Evolutionary conservation across 1,140 invertebrate species (phyloP).

Genomic region (Papilio helenus): DNA sequence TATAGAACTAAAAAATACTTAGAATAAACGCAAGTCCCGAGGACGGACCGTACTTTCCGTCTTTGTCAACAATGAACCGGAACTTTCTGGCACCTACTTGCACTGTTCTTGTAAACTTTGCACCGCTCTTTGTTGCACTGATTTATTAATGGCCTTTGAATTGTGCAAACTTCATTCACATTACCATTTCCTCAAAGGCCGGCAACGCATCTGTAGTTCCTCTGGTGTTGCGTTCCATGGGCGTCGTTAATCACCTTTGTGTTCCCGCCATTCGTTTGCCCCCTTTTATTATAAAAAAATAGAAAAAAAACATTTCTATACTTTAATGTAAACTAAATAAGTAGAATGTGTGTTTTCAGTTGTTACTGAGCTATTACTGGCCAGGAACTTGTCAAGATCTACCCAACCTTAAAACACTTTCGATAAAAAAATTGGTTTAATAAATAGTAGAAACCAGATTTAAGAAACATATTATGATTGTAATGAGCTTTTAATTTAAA

Average conservation of each 20-base stretch:
- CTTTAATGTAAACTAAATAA: background rate
- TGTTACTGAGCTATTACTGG: background rate
- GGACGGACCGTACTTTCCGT: background rate
- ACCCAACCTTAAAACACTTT: no score
- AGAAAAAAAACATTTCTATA: background rate
- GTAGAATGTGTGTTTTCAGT: background rate
- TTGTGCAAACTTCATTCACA: slow-evolving; percentile 14
- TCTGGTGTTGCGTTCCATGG: no score
- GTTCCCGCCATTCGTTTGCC: no score
- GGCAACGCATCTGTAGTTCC: no score
- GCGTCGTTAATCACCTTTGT: no score
- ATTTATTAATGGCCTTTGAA: slow-evolving; percentile 31
- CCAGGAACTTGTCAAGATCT: no score
- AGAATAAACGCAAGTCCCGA: background rate
- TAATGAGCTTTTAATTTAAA: no score
- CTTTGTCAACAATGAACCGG: slow-evolving; percentile 33
- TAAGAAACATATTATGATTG: no score
- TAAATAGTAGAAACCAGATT: no score
- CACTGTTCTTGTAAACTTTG: slow-evolving; percentile 27
- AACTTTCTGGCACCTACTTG: slow-evolving; percentile 22
- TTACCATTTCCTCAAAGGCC: no score
- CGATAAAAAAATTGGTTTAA: no score
- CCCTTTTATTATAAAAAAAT: no score
- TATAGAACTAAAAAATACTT: background rate
- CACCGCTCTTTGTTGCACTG: slow-evolving; percentile 10